Conservation (phyloP, 1,140 invertebrate species). For the Rhopalosiphum padi region DNA sequence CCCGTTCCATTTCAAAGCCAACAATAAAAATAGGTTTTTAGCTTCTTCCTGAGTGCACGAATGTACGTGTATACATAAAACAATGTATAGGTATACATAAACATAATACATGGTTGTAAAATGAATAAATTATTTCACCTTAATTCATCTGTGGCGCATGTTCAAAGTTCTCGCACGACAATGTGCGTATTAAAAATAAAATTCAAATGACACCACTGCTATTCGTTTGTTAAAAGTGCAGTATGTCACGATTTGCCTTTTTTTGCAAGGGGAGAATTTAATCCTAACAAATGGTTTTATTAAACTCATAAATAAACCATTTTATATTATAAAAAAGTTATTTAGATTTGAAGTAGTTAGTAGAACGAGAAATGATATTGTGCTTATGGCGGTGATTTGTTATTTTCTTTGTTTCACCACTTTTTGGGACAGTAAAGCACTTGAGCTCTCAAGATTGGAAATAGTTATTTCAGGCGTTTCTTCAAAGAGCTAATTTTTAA, state of each 20-base stretch:
- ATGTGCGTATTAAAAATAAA: background rate
- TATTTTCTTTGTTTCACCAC: background rate
- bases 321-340: constrained; percentile 1
- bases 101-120: background rate
- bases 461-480: background rate
- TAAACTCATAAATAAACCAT: background rate
- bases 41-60: background rate
- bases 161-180: background rate
- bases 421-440: background rate
- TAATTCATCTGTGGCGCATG: background rate
- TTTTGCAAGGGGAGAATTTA: background rate
- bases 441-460: background rate
- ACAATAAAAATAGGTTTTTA: constrained; percentile 9
- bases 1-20: background rate
- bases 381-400: background rate
- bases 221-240: background rate
- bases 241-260: background rate
- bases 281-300: background rate
- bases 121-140: background rate
- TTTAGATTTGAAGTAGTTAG: background rate
- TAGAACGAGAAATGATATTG: background rate
- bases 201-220: background rate
- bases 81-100: background rate
- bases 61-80: background rate
- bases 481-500: background rate